Evolutionary conservation across 2,888 invertebrate species (phyloP), one percentile per base, ranked within the genome.

Genomic region (Lacanobia wlatinum): DNA sequence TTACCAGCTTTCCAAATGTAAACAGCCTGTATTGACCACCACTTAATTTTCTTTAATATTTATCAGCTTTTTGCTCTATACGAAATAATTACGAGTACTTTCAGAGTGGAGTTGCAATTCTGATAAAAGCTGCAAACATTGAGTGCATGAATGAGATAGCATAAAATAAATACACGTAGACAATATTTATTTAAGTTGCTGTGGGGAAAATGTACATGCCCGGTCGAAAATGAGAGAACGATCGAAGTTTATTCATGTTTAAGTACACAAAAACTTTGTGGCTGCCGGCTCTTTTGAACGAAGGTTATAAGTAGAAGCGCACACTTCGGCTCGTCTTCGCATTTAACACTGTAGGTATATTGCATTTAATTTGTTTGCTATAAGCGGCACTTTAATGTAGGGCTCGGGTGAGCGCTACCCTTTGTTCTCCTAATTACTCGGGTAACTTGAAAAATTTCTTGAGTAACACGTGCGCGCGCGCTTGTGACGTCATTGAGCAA

Each of bases 311-410:
- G 86, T 90, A 81, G 84, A 89, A 88, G 76, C 78, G 84, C 89
- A 94, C 88, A 94, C 94, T 87, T 90, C 94, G 93, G 93, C 87
- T 84, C 87, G 88, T 91, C 90, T 93, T 80, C 86, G 87, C 83
- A 87, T 88, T 94, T 94, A 93, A 92, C 92, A 87, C 91, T 88
- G 89, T 89, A 40, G 40, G 40, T 40, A 87, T 92, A 94, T 94
- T 92, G 92, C 87, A 87, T 88, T 90, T 94, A 93, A 94, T 94
- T 94, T 93, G 94, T 94, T 94, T 92, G 87, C 81, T 77, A 85
- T 76, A 82, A 72, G 91, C 93, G 92, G 93, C 92, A 87, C 92
- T 94, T 93, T 93, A 94, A 94, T 94, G 90, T 94, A 90, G 93
- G 89, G 89, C 94, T 90, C 79, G 90, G 90, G 89, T 92, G 91